These are phyloP conservation scores for Bombus sibiricus DNA, from an alignment of 1,140 invertebrate genomes.

Conservation along the genomic window DNA sequence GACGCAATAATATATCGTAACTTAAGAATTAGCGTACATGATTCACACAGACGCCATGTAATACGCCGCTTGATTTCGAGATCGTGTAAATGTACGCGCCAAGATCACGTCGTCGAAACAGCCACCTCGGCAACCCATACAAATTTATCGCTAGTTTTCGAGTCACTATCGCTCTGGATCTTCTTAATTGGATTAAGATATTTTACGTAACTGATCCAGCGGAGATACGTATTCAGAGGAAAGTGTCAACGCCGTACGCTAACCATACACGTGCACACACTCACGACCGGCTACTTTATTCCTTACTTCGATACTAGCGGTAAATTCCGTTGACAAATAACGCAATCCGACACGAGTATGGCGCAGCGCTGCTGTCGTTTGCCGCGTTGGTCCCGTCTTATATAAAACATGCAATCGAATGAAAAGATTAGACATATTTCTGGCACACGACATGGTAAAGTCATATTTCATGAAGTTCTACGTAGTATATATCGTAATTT, in stretches of 20 bases:
- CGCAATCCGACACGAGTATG: neutral
- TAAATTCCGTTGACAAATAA: conserved; percentile 30
- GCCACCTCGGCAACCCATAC: neutral
- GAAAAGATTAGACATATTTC: no score
- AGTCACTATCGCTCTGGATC: no score
- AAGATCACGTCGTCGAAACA: neutral
- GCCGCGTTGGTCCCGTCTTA: neutral
- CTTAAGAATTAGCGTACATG: neutral
- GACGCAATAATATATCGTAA: neutral
- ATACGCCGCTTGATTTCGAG: neutral
- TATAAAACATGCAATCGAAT: neutral
- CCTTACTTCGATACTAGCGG: neutral
- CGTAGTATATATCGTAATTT: neutral
- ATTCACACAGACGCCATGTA: conserved; percentile 46
- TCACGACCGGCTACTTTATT: neutral
- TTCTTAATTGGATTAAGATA: conserved; percentile 22
- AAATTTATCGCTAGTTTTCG: neutral
- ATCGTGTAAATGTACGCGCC: conserved; percentile 3
- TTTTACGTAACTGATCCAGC: conserved; percentile 37
- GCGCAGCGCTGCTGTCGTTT: conserved; percentile 17
- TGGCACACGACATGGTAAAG: neutral
- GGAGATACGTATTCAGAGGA: neutral
- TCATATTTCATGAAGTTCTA: neutral
- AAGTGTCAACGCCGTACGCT: conserved; percentile 16
- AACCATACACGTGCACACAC: neutral